A percentile compares a stretch with the other conserved stretches of the same genome.
Conservation (phyloP, 2,888 invertebrate species). For the Acanthosepion pharaonis region DNA sequence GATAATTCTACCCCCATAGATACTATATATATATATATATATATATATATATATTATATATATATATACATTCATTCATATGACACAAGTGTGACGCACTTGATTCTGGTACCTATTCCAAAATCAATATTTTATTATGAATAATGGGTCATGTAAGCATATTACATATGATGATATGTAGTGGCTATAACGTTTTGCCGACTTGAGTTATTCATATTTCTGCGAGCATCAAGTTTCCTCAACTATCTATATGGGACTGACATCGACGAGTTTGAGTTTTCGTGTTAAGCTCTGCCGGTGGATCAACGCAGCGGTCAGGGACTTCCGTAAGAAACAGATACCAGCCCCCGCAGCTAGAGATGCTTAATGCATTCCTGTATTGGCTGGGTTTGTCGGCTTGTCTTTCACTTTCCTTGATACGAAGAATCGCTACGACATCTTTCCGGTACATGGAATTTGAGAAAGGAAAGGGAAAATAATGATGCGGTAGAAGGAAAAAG, state of each 20-base stretch:
- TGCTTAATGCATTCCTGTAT: not conserved
- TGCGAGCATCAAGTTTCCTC: not conserved
- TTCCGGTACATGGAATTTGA: conserved; percentile 22
- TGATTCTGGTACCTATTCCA: not conserved
- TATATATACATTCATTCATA: not conserved
- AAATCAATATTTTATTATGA: not conserved
- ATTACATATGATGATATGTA: not conserved
- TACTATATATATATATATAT: too few relatives aligned
- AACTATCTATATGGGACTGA: not conserved
- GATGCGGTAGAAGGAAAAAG: not conserved
- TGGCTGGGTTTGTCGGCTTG: conserved; percentile 33
- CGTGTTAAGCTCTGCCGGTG: conserved; percentile 14
- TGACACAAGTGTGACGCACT: not conserved
- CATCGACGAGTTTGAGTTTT: conserved; percentile 33
- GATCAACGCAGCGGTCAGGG: conserved; percentile 21
- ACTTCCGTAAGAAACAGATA: conserved; percentile 33
- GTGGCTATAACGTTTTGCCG: not conserved
- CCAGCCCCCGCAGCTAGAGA: not conserved
- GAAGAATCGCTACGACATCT: conserved; percentile 33
- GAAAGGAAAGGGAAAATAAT: not conserved
- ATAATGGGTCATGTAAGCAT: not conserved
- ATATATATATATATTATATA: too few relatives aligned
- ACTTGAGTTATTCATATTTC: conserved; percentile 11
- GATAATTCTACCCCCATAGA: too few relatives aligned
- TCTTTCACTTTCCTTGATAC: not conserved